A percentile compares a stretch with the other conserved stretches of the same genome.
Evolutionary conservation across 1,140 invertebrate genomes (phyloP).

Genomic region (Eubasilissa regina): DNA sequence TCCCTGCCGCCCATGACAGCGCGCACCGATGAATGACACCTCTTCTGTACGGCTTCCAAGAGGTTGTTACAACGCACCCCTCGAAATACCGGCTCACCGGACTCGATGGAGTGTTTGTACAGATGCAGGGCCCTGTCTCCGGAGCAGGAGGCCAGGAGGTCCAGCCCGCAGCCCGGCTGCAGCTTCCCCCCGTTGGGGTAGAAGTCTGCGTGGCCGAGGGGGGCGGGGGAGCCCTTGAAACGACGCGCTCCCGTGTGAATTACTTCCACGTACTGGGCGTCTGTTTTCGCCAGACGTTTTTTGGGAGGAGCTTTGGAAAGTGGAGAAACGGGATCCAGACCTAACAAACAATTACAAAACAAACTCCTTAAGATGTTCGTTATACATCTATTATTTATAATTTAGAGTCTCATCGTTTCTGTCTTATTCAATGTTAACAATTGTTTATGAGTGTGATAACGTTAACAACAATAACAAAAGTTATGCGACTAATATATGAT

Average conservation of each 20-base stretch:
- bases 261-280: slow-evolving; percentile 75
- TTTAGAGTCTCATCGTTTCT: too few species aligned
- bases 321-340: slow-evolving; percentile 78
- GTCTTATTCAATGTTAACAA: too few species aligned
- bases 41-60: slow-evolving; percentile 19
- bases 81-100: background rate
- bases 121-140: slow-evolving; percentile 14
- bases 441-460: too few species aligned
- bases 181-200: slow-evolving; percentile 74
- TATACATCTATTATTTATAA: too few species aligned
- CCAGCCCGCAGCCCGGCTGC: slow-evolving; percentile 78
- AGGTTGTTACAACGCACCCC: background rate
- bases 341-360: slow-evolving; percentile 61
- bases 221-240: slow-evolving; percentile 64
- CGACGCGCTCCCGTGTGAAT: slow-evolving; percentile 75
- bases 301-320: slow-evolving; percentile 69
- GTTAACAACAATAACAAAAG: too few species aligned
- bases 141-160: slow-evolving; percentile 27
- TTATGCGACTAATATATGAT: too few species aligned
- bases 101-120: background rate
- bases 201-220: slow-evolving; percentile 71
- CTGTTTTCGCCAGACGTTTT: slow-evolving; percentile 63
- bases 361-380: background rate
- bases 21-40: background rate
- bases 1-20: slow-evolving; percentile 25